Evolutionary conservation across 2,797 vertebrate genomes (phyloP).

Genomic region (Morus bassanus): DNA sequence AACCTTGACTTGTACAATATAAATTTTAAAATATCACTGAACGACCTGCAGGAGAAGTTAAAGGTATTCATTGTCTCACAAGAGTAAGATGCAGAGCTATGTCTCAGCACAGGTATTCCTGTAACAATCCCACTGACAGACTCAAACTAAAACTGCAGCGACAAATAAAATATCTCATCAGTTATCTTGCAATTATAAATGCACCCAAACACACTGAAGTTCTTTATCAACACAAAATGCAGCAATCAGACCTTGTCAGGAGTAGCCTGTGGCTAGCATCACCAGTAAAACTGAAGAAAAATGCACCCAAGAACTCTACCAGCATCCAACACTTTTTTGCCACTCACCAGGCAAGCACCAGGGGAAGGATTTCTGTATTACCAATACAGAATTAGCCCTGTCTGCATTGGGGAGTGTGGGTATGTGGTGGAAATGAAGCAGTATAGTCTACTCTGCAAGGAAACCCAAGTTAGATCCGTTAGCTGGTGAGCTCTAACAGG

Average conservation of each 20-base stretch:
- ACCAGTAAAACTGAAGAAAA: not conserved
- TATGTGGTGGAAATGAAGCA: not conserved
- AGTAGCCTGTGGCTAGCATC: not conserved
- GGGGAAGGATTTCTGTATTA: not conserved
- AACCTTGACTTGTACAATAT: not conserved
- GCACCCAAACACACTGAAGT: not conserved
- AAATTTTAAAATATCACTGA: not conserved
- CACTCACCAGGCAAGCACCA: not conserved
- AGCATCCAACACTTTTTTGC: not conserved
- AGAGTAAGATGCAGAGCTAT: not conserved
- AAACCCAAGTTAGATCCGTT: not conserved
- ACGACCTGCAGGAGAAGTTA: not conserved
- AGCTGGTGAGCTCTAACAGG: not conserved
- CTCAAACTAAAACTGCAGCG: not conserved
- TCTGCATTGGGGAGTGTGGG: fast-evolving
- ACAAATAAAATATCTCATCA: not conserved
- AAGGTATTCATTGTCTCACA: not conserved
- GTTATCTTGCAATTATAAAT: not conserved
- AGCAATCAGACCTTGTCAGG: not conserved
- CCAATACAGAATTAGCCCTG: not conserved
- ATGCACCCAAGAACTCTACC: not conserved
- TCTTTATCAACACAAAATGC: not conserved
- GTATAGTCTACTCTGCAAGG: not conserved
- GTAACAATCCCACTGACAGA: not conserved
- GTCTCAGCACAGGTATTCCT: not conserved